A percentile compares a stretch with the other conserved stretches of the same genome.
Conservation (phyloP, 1,140 invertebrate species). For the Leptinotarsa undecemlineata region DNA sequence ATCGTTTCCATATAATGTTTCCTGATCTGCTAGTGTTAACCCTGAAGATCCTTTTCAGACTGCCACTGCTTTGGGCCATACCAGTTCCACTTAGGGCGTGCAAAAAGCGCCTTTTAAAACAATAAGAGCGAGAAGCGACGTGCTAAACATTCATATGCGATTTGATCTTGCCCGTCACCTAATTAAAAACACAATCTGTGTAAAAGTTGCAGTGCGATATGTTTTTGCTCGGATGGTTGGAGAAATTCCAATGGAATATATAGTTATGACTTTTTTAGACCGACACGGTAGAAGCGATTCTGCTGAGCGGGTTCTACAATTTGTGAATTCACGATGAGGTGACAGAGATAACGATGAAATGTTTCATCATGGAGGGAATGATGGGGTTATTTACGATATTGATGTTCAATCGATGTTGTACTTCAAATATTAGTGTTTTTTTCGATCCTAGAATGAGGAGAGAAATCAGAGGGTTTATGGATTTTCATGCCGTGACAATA, state of each 20-base stretch:
- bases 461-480: no score
- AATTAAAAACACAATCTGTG: constrained; percentile 40
- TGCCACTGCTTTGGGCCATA: constrained; percentile 14
- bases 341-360: background rate
- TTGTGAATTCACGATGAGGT: background rate
- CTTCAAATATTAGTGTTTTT: no score
- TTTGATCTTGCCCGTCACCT: constrained; percentile 36
- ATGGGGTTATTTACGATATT: background rate
- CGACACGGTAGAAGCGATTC: background rate
- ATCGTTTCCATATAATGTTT: no score
- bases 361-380: background rate
- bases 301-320: background rate
- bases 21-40: no score
- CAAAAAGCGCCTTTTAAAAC: constrained; percentile 34
- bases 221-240: constrained; percentile 23
- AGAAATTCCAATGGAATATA: constrained; percentile 19
- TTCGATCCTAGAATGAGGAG: no score
- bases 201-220: constrained; percentile 33
- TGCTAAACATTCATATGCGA: constrained; percentile 41
- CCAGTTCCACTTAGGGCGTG: constrained; percentile 12
- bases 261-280: constrained; percentile 24
- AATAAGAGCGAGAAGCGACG: constrained; percentile 34
- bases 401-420: no score
- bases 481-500: no score
- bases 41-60: no score